Base-by-base conservation (phyloP, 2,888 invertebrate genomes). In the Dryadula phaetusa region DNA sequence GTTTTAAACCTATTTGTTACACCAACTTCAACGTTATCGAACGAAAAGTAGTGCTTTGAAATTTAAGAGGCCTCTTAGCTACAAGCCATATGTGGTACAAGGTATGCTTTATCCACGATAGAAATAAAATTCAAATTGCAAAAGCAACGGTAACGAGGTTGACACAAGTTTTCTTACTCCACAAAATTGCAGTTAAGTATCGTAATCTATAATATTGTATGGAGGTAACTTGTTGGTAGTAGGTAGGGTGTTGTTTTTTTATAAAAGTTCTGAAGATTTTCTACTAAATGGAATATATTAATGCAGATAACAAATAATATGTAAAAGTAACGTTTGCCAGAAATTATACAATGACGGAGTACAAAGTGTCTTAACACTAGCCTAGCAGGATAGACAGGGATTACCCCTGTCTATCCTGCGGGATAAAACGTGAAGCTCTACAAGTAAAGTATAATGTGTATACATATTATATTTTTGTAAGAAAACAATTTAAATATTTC, bases 151-250 rank as follows among this genome's bases (percentile, higher is more conserved):
- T 49, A 32, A 61, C 40, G 34, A 53, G 37, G 32, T 49, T 40
- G 62, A 52, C 63, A 62, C 32, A 40, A 44, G 60, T 66, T 63
- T 47, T 40, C 61, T 58, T 63, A 67, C 68, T 65, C 63, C 60
- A 70, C 65, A 68, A 70, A 66, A 68, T 70, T 70, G 65, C 68
- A 53, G 58, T 62, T 63, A 53, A 69, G 18, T 44, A 44, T 44
- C 44, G 32, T 46, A 60, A 60, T 60, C 60, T 44, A 60, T 42
- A 34, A 64, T 46, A 25, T 47, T 32, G 18, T 34, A 34, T 54
- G 14, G 22, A 56, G 14, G 64, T 46, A 44, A 46, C 28, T 49
- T 49, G 49, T 49, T 20, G 16, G 20, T 40, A 46, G 16, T 44
- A 16, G n/a, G 10, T n/a, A 53, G 10, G 12, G 34, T 46, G 28